These are phyloP conservation scores for Sthenelais limicola DNA, from an alignment of 2,888 invertebrate species.

Conservation along the genomic window DNA sequence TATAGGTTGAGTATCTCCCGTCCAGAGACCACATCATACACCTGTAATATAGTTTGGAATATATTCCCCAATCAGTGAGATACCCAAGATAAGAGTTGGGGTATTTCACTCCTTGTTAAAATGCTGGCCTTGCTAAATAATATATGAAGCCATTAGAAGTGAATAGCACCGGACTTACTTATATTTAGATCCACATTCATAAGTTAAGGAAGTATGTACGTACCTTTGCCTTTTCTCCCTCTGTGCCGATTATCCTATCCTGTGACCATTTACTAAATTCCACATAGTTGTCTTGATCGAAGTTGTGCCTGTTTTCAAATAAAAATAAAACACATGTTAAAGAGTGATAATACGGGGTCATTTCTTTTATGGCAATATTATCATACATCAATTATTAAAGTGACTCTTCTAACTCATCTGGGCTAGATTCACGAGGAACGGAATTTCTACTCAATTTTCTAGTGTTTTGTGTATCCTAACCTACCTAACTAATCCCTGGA, in stretches of 20 bases:
- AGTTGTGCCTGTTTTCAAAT: constrained; percentile 76
- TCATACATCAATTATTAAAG: background rate
- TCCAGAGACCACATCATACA: constrained; percentile 91
- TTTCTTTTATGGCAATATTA: background rate
- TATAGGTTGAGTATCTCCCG: constrained; percentile 81
- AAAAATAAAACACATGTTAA: background rate
- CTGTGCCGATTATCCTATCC: constrained; percentile 91
- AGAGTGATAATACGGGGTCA: background rate
- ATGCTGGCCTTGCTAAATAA: no score
- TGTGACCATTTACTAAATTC: constrained; percentile 89
- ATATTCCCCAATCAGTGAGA: background rate
- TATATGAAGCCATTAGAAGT: no score
- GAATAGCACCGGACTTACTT: no score
- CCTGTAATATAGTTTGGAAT: constrained; percentile 71
- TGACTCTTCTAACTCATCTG: background rate
- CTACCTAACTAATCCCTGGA: no score
- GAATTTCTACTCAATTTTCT: no score
- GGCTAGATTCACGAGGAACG: no score
- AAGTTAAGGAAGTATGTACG: no score
- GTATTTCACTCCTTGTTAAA: background rate
- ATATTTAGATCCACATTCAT: no score
- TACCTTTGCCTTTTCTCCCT: constrained; percentile 84
- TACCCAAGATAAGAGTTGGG: no score
- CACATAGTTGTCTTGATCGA: constrained; percentile 89
- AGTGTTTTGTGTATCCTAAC: no score